Base-by-base conservation (phyloP, 2,888 invertebrate species). In the Ophion ventricosus region DNA sequence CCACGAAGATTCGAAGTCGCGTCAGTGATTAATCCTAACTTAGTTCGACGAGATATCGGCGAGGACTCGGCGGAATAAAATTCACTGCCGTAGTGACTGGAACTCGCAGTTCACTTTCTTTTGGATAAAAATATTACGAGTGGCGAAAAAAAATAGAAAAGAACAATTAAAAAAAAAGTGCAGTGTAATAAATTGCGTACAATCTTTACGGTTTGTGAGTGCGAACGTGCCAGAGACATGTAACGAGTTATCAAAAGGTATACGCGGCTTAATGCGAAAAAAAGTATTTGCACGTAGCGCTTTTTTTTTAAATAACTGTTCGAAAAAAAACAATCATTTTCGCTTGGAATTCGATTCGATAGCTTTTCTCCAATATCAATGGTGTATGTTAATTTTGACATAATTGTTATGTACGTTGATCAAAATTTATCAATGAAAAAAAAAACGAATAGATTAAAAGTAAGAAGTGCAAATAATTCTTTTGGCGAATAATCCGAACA, bases 221-320 rank as follows among this genome's bases (percentile, higher is more conserved):
- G 40, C 20, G n/a, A 63, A 56, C 63, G 76, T 23, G 69, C 54
- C 49, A 40, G 25, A 73, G 59, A 63, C 29, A 64, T 73, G 79
- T 78, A 66, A 84, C 73, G 74, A 84, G 78, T 81, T 74, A 66
- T 57, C 74, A 81, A 64, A 77, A 66, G 49, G 29, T 61, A 70
- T 43, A n/a, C 70, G 56, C 76, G 35, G 35, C 35, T 35, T 43
- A 43, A 10, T 43, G 43, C 43, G 43, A 43, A 14, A 43, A 14
- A 14, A 43, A 14, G 11, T 43, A 0, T 7, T 10, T 14, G 43
- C 43, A 43, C 35, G 35, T 35, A 35, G 35, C 35, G 8, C 8
- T 35, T 35, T 35, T 0, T 35, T 8, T 35, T 5, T 2, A 35
- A 35, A 29, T 2, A 35, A 35, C 35, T 35, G 8, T 35, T 35